Percentiles rank a stretch among this genome's conserved stretches.
Conservation (phyloP, 1,140 invertebrate species). For the Sweltsa coloradensis region DNA sequence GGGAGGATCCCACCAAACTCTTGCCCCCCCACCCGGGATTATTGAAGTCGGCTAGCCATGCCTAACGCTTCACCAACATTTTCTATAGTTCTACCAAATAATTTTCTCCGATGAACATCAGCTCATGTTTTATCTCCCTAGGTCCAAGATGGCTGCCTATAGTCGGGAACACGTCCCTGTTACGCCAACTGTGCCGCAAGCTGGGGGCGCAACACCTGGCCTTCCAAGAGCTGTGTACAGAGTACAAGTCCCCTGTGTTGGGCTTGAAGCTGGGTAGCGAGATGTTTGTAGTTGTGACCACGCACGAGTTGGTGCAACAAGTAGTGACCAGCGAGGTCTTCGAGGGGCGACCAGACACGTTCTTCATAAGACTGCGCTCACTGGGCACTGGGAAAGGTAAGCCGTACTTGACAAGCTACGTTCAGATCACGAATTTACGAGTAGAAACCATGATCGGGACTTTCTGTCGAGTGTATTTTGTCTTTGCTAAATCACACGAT, state of each 20-base stretch:
- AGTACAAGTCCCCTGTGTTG: constrained; percentile 48
- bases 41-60: too few species aligned
- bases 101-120: too few species aligned
- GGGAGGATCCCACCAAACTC: too few species aligned
- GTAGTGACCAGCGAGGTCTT: constrained; percentile 50
- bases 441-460: too few species aligned
- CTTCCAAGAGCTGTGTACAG: constrained; percentile 38
- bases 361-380: constrained; percentile 53
- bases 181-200: constrained; percentile 37
- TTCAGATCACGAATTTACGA: too few species aligned
- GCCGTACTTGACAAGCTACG: too few species aligned
- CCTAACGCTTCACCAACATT: too few species aligned
- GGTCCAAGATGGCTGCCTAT: constrained; percentile 56
- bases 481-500: too few species aligned
- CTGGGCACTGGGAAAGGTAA: constrained; percentile 50
- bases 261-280: constrained; percentile 51
- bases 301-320: constrained; percentile 39
- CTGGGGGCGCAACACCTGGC: constrained; percentile 44
- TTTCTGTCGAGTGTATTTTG: too few species aligned
- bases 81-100: too few species aligned
- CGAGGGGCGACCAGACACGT: constrained; percentile 57
- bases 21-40: too few species aligned
- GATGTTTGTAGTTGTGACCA: constrained; percentile 44
- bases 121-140: too few species aligned
- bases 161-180: constrained; percentile 43